Conservation (phyloP, 2,797 vertebrate species). For the Clarias laeviceps region DNA sequence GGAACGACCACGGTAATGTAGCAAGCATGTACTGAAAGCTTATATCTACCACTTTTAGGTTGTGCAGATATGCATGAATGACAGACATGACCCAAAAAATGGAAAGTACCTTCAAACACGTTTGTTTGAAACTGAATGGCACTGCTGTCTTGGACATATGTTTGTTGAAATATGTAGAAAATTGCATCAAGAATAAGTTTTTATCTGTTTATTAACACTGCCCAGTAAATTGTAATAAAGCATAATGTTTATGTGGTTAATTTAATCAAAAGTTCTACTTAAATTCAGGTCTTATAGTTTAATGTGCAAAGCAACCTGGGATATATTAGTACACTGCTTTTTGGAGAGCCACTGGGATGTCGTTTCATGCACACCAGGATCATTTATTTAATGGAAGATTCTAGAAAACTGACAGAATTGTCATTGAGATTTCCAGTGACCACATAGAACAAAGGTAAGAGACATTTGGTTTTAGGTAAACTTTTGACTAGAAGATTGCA, state of each 20-base stretch:
- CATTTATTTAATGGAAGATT: neutral
- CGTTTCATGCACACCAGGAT: too few relatives aligned
- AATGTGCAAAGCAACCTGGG: neutral
- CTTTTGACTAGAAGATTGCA: neutral
- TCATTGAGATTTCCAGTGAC: neutral
- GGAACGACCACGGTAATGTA: neutral
- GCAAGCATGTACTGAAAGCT: neutral
- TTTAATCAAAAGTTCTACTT: neutral
- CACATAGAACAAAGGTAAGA: neutral
- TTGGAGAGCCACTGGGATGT: neutral
- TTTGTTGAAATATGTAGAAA: neutral
- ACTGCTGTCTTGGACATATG: neutral
- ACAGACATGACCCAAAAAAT: too few relatives aligned
- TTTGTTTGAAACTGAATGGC: neutral
- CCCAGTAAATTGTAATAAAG: neutral
- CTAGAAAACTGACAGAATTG: neutral
- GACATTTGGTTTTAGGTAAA: neutral
- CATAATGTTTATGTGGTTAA: neutral
- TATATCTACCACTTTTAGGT: neutral
- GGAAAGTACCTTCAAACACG: neutral
- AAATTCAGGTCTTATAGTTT: neutral
- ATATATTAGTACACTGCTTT: neutral
- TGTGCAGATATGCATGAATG: neutral
- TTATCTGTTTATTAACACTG: neutral
- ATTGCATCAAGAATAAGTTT: neutral